Evolutionary conservation across 2,797 vertebrate genomes (phyloP).

Genomic region (Botia almorhae): DNA sequence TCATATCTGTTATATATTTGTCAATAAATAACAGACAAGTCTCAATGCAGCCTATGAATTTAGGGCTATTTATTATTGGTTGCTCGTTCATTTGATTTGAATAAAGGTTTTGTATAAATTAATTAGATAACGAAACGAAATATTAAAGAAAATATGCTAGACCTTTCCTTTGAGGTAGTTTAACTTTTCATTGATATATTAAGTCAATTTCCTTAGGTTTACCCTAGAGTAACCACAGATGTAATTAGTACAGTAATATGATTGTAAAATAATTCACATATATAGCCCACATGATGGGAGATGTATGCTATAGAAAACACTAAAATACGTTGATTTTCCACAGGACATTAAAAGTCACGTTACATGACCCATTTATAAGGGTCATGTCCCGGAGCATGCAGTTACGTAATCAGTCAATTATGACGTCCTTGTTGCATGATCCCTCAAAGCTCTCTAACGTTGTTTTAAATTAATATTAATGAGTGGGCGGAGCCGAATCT

Average conservation of each 20-base stretch:
- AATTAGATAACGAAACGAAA: too few relatives aligned
- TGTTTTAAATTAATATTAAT: constrained; percentile 30
- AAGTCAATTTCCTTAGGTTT: too few relatives aligned
- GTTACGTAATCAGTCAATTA: constrained; percentile 28
- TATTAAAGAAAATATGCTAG: too few relatives aligned
- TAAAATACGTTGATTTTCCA: background rate
- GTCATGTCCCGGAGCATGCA: background rate
- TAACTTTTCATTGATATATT: too few relatives aligned
- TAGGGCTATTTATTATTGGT: background rate
- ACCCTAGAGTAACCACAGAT: too few relatives aligned
- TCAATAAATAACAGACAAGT: constrained; percentile 41
- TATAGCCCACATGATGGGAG: background rate
- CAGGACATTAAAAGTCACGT: background rate
- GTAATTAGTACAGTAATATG: background rate
- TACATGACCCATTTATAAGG: background rate
- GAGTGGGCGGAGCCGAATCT: background rate
- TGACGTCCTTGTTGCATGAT: constrained; percentile 3
- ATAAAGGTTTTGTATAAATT: too few relatives aligned
- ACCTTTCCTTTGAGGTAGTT: too few relatives aligned
- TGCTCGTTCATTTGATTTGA: too few relatives aligned
- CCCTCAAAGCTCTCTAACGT: background rate
- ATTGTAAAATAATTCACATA: background rate
- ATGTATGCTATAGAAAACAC: background rate
- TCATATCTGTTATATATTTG: too few relatives aligned
- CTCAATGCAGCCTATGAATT: background rate